Conservation (phyloP, 2,888 invertebrate genomes). For the Drosophila recens region DNA sequence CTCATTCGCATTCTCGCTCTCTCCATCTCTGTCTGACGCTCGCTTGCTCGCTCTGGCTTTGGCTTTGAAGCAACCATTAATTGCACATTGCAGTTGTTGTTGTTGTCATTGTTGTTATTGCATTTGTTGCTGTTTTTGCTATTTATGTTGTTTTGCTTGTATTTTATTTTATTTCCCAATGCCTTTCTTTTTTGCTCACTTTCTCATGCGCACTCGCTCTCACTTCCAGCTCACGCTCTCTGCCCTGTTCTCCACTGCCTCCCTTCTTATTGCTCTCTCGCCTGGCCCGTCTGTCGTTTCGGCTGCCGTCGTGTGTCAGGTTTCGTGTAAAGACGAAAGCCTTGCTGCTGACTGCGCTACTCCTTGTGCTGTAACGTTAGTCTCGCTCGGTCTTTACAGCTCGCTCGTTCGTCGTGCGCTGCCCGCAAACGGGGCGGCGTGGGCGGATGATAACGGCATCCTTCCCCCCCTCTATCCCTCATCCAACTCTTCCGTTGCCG, state of each 20-base stretch:
- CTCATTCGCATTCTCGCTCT: constrained; percentile 12
- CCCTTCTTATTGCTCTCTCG: constrained; percentile 22
- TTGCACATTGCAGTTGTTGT: constrained; percentile 77
- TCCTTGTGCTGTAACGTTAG: constrained; percentile 73
- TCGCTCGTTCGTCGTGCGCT: constrained; percentile 79
- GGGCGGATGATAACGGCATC: constrained; percentile 36
- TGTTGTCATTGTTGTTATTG: constrained; percentile 52
- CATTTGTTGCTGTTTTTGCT: constrained; percentile 49
- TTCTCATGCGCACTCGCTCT: constrained; percentile 57
- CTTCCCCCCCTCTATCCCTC: background rate
- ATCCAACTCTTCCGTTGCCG: constrained; percentile 18
- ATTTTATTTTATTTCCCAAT: constrained; percentile 74
- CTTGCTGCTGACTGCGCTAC: constrained; percentile 52
- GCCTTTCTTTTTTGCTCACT: constrained; percentile 48
- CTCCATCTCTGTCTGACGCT: constrained; percentile 13
- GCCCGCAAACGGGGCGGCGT: constrained; percentile 52
- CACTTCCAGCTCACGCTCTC: constrained; percentile 16
- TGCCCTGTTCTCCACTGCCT: background rate
- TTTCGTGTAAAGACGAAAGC: constrained; percentile 48
- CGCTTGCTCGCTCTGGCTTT: constrained; percentile 4
- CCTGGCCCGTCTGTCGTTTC: constrained; percentile 21
- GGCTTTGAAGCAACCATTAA: constrained; percentile 61
- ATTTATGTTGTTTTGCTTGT: constrained; percentile 75
- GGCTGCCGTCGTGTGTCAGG: constrained; percentile 41
- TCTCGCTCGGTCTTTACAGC: constrained; percentile 78